Conservation (phyloP, 92 coral and sea anemone genomes). For the Epizoanthus scotinus region DNA sequence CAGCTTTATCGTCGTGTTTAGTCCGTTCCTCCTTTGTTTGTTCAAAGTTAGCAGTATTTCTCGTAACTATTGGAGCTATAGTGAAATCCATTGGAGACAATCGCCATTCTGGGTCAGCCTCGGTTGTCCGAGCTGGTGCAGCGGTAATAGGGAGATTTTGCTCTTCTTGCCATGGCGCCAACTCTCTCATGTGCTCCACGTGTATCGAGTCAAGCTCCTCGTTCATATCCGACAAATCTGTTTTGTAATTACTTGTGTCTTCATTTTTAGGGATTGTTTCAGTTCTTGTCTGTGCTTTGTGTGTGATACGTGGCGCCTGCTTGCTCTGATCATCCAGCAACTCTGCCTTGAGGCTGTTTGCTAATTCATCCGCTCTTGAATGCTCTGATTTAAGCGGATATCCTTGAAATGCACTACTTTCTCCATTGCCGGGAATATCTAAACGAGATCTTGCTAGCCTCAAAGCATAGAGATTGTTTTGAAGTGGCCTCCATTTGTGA, state of each 20-base stretch:
- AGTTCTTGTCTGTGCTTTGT: not conserved
- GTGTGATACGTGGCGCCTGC: not conserved
- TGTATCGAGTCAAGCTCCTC: not conserved
- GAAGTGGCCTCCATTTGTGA: constrained; percentile 7
- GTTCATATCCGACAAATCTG: not conserved
- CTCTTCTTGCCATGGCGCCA: constrained; percentile 39
- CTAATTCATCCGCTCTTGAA: not conserved
- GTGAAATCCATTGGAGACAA: constrained; percentile 21
- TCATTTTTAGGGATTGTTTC: not conserved
- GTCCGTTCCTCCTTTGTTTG: not conserved
- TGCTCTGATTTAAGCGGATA: not conserved
- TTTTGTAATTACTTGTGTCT: not conserved
- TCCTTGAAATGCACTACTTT: not conserved
- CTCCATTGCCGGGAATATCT: not conserved
- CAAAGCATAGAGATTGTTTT: constrained; percentile 17
- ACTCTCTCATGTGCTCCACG: not conserved
- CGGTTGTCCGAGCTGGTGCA: not conserved
- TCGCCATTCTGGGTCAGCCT: not conserved
- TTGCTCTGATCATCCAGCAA: not conserved
- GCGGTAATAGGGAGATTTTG: not conserved
- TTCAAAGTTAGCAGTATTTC: not conserved
- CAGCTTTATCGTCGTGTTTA: not conserved
- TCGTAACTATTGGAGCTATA: not conserved
- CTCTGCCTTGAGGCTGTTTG: not conserved
- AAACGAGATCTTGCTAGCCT: constrained; percentile 12